Percentiles rank a stretch among this genome's conserved stretches.
Conservation (phyloP, 2,113 vertebrate genomes). For the Sinocyclocheilus anophthalmus region DNA sequence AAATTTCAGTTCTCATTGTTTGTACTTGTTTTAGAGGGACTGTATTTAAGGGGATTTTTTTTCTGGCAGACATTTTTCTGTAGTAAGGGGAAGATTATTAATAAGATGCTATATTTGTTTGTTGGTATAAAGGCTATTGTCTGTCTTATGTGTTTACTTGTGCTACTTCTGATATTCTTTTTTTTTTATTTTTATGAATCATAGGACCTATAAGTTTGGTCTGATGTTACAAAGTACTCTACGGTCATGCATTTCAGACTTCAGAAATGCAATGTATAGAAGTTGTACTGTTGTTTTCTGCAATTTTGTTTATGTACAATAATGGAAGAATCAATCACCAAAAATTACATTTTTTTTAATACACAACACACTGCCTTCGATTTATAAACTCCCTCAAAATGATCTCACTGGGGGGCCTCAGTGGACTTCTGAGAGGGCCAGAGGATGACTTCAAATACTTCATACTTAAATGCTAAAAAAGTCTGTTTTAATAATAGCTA, state of each 20-base stretch:
- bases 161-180: background rate
- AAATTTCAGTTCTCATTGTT: background rate
- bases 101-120: background rate
- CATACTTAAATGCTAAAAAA: background rate
- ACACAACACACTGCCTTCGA: background rate
- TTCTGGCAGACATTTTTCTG: background rate
- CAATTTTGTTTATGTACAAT: no score
- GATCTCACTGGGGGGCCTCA: background rate
- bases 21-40: background rate
- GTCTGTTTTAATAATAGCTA: background rate
- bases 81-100: background rate
- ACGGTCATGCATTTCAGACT: background rate
- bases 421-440: background rate
- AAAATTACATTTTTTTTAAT: background rate
- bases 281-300: background rate
- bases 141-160: background rate
- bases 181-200: background rate
- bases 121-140: background rate
- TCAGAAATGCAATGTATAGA: background rate
- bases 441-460: background rate
- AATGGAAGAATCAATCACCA: background rate
- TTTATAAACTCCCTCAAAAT: background rate
- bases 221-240: background rate
- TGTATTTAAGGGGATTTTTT: background rate
- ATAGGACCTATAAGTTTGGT: background rate